Evolutionary conservation across 2,797 vertebrate genomes (phyloP).

Genomic region (Danio jaintianensis): DNA sequence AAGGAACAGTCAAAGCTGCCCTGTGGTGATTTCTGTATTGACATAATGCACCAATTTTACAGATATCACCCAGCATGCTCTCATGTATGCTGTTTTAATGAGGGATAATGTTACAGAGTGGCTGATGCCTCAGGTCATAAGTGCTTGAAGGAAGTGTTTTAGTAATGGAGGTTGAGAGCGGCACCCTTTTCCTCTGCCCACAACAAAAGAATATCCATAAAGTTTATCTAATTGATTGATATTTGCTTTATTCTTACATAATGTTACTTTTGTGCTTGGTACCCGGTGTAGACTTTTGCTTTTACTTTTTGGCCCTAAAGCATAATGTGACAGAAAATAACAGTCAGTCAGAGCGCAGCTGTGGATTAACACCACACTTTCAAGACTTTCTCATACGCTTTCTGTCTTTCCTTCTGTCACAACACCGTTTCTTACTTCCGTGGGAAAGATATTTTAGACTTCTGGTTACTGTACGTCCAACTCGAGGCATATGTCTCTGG

Average conservation of each 20-base stretch:
- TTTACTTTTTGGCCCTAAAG: background rate
- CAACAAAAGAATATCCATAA: background rate
- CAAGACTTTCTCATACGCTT: constrained; percentile 28
- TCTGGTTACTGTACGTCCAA: constrained; percentile 31
- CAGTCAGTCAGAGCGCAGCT: background rate
- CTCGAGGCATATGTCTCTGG: constrained; percentile 55
- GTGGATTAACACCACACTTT: background rate
- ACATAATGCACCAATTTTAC: constrained; percentile 35
- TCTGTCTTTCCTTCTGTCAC: constrained; percentile 36
- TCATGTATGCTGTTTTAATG: constrained; percentile 37
- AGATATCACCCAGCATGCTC: constrained; percentile 23
- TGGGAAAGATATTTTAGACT: constrained; percentile 57
- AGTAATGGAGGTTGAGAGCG: constrained; percentile 30
- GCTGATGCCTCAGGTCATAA: constrained; percentile 41
- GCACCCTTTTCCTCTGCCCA: constrained; percentile 42
- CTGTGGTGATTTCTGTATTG: constrained; percentile 25
- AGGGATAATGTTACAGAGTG: constrained; percentile 44
- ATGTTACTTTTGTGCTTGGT: background rate
- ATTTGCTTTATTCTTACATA: background rate
- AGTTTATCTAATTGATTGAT: background rate
- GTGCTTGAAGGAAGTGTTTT: constrained; percentile 37
- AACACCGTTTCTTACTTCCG: constrained; percentile 31
- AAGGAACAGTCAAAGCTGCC: background rate
- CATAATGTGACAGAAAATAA: background rate
- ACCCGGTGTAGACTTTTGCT: background rate